These are phyloP conservation scores for Oscheius sp. DNA, from an alignment of 2,888 invertebrate species.

Conservation along the genomic window DNA sequence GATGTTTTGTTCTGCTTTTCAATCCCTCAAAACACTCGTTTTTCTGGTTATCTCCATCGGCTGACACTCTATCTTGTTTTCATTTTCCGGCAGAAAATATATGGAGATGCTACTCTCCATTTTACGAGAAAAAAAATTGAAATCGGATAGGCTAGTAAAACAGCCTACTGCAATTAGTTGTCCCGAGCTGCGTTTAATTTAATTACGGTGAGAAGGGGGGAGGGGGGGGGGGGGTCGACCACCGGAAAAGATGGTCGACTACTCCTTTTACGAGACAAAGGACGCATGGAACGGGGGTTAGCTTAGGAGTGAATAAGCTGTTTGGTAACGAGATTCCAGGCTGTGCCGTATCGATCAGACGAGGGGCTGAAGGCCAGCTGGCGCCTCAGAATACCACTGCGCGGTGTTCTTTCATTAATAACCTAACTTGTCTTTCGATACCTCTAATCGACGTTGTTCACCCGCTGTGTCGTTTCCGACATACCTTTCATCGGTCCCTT, in stretches of 20 bases:
- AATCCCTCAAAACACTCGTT: background rate
- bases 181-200: too few species aligned
- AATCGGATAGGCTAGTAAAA: too few species aligned
- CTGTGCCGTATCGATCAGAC: slow-evolving; percentile 28
- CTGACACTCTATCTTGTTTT: background rate
- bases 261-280: background rate
- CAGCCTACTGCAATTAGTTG: too few species aligned
- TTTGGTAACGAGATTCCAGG: slow-evolving; percentile 30
- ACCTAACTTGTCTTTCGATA: background rate
- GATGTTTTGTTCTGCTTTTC: too few species aligned
- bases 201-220: too few species aligned
- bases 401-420: slow-evolving; percentile 18
- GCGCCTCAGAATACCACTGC: slow-evolving; percentile 26
- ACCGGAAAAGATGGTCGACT: background rate
- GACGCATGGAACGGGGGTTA: background rate
- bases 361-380: slow-evolving; percentile 22
- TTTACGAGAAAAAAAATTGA: background rate
- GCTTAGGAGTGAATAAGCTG: slow-evolving; percentile 23
- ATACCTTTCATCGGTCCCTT: background rate
- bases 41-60: background rate
- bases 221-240: background rate
- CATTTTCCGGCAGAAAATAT: too few species aligned
- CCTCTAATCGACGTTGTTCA: background rate
- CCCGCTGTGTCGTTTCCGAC: background rate
- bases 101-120: too few species aligned